Conservation (phyloP, 2,888 invertebrate species). For the Apoda limacodes region DNA sequence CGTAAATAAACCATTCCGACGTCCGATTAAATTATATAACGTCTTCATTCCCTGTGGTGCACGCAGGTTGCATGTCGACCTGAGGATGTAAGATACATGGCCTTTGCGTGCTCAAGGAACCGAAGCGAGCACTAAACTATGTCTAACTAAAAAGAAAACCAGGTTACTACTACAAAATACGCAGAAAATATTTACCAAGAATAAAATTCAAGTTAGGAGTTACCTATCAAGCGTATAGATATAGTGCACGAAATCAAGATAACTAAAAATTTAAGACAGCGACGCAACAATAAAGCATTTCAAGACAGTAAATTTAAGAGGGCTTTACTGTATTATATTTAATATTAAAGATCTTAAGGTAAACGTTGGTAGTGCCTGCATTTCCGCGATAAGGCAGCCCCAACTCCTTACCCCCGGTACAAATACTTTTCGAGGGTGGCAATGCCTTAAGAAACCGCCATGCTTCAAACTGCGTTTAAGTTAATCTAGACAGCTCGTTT, state of each 20-base stretch:
- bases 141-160: too few species aligned
- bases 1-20: constrained; percentile 51
- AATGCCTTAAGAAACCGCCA: constrained; percentile 56
- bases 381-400: constrained; percentile 62
- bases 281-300: constrained; percentile 38
- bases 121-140: too few species aligned
- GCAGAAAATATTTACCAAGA: too few species aligned
- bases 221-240: too few species aligned
- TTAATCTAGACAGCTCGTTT: constrained; percentile 67
- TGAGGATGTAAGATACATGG: constrained; percentile 50
- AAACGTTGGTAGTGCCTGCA: constrained; percentile 64
- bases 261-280: constrained; percentile 16
- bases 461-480: constrained; percentile 68
- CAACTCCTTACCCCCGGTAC: constrained; percentile 29
- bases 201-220: too few species aligned
- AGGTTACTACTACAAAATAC: too few species aligned
- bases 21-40: constrained; percentile 67
- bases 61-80: constrained; percentile 59
- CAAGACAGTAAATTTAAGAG: constrained; percentile 38
- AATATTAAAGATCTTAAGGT: constrained; percentile 70
- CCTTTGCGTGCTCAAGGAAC: constrained; percentile 26
- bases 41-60: constrained; percentile 64
- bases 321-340: constrained; percentile 63
- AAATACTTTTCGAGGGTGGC: constrained; percentile 45
- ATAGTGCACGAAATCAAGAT: constrained; percentile 12